Base-by-base conservation (phyloP, 2,888 invertebrate genomes). In the Hybos culiciformis region DNA sequence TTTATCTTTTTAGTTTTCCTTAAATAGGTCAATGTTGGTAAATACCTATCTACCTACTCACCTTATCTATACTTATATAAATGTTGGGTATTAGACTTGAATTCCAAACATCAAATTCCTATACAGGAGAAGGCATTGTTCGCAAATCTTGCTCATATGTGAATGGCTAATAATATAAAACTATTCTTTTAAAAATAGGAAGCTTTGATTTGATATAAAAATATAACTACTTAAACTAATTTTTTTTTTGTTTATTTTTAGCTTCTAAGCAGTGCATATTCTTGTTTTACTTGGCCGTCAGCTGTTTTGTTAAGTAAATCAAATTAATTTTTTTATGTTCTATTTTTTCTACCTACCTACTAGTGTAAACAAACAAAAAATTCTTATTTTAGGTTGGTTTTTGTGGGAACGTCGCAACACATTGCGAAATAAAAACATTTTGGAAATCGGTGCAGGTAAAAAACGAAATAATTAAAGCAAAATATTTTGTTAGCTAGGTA, bases 231-330 rank as follows among this genome's bases (percentile, higher is more conserved):
- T 21, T 34, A n/a, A 23, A 11, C 14, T 24, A n/a, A 23, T 15
- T 23, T 12, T 39, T 9, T 29, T 5, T 19, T 45, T 45, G 43
- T 47, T 53, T 50, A 44, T 44, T 70, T 70, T 36, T 62, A 88
- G 81, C 70, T 85, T 47, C 67, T 86, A 31, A 83, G 87, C 62
- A 83, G 85, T 12, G 84, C 83, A 53, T 94, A 93, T 70, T 92
- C 90, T 42, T 87, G 91, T 68, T 92, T 93, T 72, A 88, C 90
- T 54, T 96, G 94, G 96, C 92, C 93, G 0, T 85, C 85, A 51
- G 90, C 94, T 40, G 88, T 90, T 9, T 79, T 94, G 15, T 69
- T 96, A 12, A 32, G 32, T 17, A 9, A 17, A 17, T 32, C 9
- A 17, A 14, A 17, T 15, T 32, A 32, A 7, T 3, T n/a, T n/a